Conservation (phyloP, 1,140 invertebrate species). For the Heliconius nattereri region DNA sequence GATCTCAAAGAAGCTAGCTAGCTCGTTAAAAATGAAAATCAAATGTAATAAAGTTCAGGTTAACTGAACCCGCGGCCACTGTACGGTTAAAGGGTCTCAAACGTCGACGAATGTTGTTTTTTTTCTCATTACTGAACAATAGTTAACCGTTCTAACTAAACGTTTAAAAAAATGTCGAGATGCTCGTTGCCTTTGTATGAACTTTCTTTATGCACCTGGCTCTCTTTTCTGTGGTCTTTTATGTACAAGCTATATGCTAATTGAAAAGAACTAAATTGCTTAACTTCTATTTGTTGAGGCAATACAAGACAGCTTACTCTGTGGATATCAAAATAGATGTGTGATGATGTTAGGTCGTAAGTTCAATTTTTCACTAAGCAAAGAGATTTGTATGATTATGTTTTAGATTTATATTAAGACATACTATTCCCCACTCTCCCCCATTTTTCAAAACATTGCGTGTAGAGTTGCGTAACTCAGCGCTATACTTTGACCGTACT, state of each 20-base stretch:
- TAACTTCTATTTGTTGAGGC: too few species aligned
- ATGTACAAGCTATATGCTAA: not conserved
- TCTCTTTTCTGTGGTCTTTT: not conserved
- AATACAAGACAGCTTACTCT: too few species aligned
- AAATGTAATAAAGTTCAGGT: constrained; percentile 4
- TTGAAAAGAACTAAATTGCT: too few species aligned
- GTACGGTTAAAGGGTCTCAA: not conserved
- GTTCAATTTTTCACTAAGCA: too few species aligned
- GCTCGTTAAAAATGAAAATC: constrained; percentile 22
- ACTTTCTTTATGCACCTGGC: not conserved
- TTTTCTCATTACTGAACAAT: constrained; percentile 25
- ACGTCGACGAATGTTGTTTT: constrained; percentile 9
- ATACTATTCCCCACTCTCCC: too few species aligned
- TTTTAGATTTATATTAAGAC: too few species aligned
- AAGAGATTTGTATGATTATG: too few species aligned
- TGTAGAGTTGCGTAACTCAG: too few species aligned
- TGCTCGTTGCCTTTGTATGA: not conserved
- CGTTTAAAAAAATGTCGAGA: not conserved
- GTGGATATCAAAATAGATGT: too few species aligned
- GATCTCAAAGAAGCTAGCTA: constrained; percentile 14
- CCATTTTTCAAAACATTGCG: too few species aligned
- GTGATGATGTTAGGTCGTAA: too few species aligned
- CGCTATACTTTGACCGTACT: too few species aligned
- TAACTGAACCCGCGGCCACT: constrained; percentile 11
- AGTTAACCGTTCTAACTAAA: not conserved